These are phyloP conservation scores for Muscicapa comitata DNA, from an alignment of 2,797 vertebrate genomes.

Conservation along the genomic window DNA sequence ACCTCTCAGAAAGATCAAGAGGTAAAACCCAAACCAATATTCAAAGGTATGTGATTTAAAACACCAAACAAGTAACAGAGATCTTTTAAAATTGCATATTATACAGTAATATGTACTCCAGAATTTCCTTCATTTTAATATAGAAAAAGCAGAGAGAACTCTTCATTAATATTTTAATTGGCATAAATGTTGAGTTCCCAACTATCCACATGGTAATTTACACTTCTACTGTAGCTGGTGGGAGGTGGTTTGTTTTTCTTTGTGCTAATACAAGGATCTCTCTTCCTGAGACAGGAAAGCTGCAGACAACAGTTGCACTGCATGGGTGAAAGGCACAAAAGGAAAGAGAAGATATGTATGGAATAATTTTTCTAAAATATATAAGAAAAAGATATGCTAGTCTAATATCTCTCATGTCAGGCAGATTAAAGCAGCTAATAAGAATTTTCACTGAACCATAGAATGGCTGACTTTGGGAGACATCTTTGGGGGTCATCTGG, in stretches of 20 bases:
- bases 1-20: background rate
- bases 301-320: background rate
- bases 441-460: background rate
- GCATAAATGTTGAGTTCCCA: constrained; percentile 3
- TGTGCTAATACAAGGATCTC: constrained; percentile 33
- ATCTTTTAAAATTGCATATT: background rate
- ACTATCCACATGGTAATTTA: constrained; percentile 37
- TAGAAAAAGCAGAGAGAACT: background rate
- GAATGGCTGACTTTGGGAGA: background rate
- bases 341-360: background rate
- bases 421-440: background rate
- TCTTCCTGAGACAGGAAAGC: constrained; percentile 2
- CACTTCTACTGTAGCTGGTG: background rate
- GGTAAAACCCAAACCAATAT: background rate
- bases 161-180: constrained; percentile 57
- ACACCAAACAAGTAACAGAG: background rate
- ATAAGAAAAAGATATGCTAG: background rate
- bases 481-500: too few relatives aligned
- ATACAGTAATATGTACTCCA: background rate
- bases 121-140: background rate
- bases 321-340: background rate
- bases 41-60: background rate
- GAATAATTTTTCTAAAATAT: background rate
- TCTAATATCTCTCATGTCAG: background rate
- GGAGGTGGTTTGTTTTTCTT: constrained; percentile 47